Conservation (phyloP, 1,140 invertebrate species). For the Globodera ellingtonae region DNA sequence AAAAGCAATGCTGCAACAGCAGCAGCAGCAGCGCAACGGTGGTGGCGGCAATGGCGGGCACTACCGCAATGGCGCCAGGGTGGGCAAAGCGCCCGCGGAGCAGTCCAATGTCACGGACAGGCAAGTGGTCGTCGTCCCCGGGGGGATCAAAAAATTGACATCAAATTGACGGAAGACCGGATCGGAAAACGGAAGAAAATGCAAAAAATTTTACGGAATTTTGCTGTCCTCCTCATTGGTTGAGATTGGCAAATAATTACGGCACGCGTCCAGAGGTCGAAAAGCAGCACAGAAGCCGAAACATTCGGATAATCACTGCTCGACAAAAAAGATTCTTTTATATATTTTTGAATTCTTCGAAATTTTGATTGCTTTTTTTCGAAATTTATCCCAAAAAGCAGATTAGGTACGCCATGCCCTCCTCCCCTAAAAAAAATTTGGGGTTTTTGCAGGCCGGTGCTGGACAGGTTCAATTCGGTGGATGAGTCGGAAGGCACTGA, state of each 20-base stretch:
- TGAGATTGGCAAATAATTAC: too few species aligned
- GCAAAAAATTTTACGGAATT: too few species aligned
- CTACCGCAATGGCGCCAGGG: neutral
- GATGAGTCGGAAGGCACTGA: neutral
- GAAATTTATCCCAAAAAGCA: too few species aligned
- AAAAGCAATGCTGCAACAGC: neutral
- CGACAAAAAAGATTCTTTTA: too few species aligned
- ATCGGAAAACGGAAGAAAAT: too few species aligned
- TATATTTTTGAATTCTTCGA: neutral
- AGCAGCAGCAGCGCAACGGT: neutral
- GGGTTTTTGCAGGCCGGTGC: slow-evolving; percentile 11
- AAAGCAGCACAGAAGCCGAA: too few species aligned
- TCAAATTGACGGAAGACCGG: neutral
- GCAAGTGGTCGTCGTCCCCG: neutral
- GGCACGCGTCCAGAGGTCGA: too few species aligned
- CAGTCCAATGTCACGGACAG: slow-evolving; percentile 3
- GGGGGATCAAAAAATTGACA: neutral
- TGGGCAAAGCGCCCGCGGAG: neutral
- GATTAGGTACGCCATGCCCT: too few species aligned
- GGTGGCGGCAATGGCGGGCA: neutral
- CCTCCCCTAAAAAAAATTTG: too few species aligned
- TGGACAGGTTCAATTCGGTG: slow-evolving; percentile 27
- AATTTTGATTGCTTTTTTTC: too few species aligned
- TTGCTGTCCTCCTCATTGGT: too few species aligned
- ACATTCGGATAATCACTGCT: too few species aligned